Base-by-base conservation (phyloP, 2,888 invertebrate genomes). In the Blastobasis adustella region DNA sequence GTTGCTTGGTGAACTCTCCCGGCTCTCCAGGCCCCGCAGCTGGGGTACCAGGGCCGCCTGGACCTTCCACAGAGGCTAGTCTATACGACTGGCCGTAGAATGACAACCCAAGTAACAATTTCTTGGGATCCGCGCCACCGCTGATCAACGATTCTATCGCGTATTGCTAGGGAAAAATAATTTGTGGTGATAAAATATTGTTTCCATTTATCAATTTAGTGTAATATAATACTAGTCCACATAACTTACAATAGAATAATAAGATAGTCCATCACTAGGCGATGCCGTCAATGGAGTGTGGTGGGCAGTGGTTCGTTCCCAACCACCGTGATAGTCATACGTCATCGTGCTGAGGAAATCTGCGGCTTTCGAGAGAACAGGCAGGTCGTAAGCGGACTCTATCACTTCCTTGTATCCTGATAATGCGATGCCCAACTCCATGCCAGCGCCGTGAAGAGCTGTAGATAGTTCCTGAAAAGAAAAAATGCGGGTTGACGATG, bases 321-420 rank as follows among this genome's bases (percentile, higher is more conserved):
- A 96, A n/a, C 95, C 92, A 0, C 96, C 96, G 61, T 96, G 96
- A 71, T 96, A 96, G 71, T 96, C 96, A 61, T 96, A 96, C 0
- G 93, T 92, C 96, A 96, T 96, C 0, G 96, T 92, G 5, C 95
- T 94, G 71, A 96, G 88, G 72, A 95, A 96, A 63, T 96, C 95
- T 0, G 92, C 91, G 43, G 92, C 86, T 49, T 90, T 87, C 0
- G 94, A 94, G 45, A 97, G 84, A 1, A 90, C 79, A 0, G 90
- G 87, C 0, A 97, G 84, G 60, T 97, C 96, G 67, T 97, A 98
- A 0, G 95, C 96, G 8, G 92, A 91, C 55, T 94, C 94, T 47
- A 98, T 96, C 0, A 97, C 95, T 80, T 96, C 96, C 65, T 95
- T 95, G 71, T 97, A 97, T 0, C 97, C 97, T 0, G 97, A 96